Conservation (phyloP, 1,140 invertebrate species). For the Vanessa atalanta region DNA sequence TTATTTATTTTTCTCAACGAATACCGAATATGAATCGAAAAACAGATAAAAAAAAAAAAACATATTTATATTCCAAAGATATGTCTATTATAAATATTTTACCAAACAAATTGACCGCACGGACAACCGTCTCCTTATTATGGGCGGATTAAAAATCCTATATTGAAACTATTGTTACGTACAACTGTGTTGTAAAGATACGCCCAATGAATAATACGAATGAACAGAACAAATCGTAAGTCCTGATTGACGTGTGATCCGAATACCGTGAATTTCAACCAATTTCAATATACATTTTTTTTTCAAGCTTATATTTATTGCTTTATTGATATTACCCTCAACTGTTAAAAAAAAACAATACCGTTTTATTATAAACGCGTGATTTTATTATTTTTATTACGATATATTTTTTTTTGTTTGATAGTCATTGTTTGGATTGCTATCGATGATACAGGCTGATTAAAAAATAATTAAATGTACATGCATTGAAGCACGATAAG, state of each 20-base stretch:
- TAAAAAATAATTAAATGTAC: too few species aligned
- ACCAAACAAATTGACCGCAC: slow-evolving; percentile 26
- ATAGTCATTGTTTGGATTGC: background rate
- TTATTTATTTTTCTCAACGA: too few species aligned
- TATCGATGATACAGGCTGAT: too few species aligned
- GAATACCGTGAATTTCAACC: slow-evolving; percentile 57
- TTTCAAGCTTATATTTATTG: slow-evolving; percentile 69
- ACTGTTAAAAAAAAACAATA: slow-evolving; percentile 68
- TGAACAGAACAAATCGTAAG: slow-evolving; percentile 70
- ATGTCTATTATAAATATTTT: background rate
- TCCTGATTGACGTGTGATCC: slow-evolving; percentile 77
- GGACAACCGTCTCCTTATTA: slow-evolving; percentile 25
- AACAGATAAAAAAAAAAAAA: background rate
- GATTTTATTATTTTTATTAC: background rate
- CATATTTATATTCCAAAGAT: background rate
- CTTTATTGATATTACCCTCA: slow-evolving; percentile 60
- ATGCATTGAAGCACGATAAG: background rate
- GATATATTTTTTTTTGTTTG: too few species aligned
- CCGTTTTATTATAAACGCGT: slow-evolving; percentile 33
- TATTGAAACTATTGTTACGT: slow-evolving; percentile 40
- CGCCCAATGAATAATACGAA: slow-evolving; percentile 70
- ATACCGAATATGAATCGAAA: background rate
- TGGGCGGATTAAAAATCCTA: slow-evolving; percentile 47
- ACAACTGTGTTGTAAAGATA: slow-evolving; percentile 58
- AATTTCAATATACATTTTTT: slow-evolving; percentile 55